Base-by-base conservation (phyloP, 2,797 vertebrate genomes). In the Craterocephalus amniculus region DNA sequence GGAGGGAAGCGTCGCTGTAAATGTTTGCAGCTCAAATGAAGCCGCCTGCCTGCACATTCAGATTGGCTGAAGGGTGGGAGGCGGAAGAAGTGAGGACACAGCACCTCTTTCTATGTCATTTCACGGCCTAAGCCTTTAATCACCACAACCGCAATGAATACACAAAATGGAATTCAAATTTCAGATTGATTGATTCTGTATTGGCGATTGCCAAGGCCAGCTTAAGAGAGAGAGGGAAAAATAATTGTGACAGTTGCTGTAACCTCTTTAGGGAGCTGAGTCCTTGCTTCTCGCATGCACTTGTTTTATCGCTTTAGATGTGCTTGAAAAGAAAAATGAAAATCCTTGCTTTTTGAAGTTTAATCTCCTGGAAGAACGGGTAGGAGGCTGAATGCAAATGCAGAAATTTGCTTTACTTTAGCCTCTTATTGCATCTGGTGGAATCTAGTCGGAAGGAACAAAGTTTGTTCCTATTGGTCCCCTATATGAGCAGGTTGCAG, bases 71-170 rank as follows among this genome's bases (percentile, higher is more conserved):
- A 52, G 72, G 78, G 77, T 85, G 79, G 73, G 74, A 82, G 86
- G 83, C 67, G 48, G 80, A 65, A 80, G 84, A 79, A 80, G 79
- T 56, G 77, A 79, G 79, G 66, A 85, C 82, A 58, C 55, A 29
- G 59, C 34, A 22, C 70, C 9, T 31, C 71, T 88, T 72, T 70
- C 36, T 72, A 58, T 55, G n/a, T 72, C 81, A 72, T 91, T 91
- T 88, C 89, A 85, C 55, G 61, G 80, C 76, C 76, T 83, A 80
- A 90, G 90, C 89, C 83, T 91, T 90, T 88, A 91, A 90, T 92
- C 89, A 58, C 72, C 27, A 69, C 68, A 64, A 67, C 78, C 70
- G 83, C 87, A 86, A 85, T 84, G 76, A 58, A 82, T 75, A 85
- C 83, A 76, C 85, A 80, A 88, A 89, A 87, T 76, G 75, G 59